Conservation (phyloP, 2,797 vertebrate species). For the Coranthus polyacanthus region DNA sequence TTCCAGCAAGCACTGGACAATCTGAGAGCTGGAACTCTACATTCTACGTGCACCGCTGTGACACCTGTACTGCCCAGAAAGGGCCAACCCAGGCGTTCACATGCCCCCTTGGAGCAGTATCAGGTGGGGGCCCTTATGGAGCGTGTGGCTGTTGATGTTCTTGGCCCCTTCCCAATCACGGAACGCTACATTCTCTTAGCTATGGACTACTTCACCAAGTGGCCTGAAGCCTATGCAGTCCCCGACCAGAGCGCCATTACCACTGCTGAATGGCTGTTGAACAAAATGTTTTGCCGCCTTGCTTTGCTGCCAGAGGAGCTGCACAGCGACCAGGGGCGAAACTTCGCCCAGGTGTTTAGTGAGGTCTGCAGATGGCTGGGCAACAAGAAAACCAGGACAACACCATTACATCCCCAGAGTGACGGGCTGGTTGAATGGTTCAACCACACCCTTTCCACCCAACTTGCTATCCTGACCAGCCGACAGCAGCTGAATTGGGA, state of each 20-base stretch:
- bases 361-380: background rate
- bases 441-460: background rate
- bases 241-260: conserved; percentile 12
- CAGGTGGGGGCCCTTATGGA: conserved; percentile 5
- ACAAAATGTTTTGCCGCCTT: background rate
- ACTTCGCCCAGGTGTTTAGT: conserved; percentile 1
- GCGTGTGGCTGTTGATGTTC: conserved; percentile 8
- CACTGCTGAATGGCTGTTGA: background rate
- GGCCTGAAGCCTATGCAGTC: conserved; percentile 21
- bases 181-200: conserved; percentile 27
- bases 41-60: conserved; percentile 18
- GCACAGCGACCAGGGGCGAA: conserved; percentile 33
- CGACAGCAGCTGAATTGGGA: conserved; percentile 18
- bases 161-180: conserved; percentile 17
- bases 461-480: conserved; percentile 6
- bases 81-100: too few species aligned
- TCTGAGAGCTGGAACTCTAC: background rate
- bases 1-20: too few species aligned
- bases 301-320: background rate
- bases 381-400: background rate
- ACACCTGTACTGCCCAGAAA: conserved; percentile 5
- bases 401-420: background rate
- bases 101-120: too few species aligned
- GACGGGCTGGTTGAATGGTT: conserved; percentile 14
- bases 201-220: conserved; percentile 44